These are phyloP conservation scores for Listronotus bonariensis DNA, from an alignment of 1,140 invertebrate genomes.

Conservation along the genomic window DNA sequence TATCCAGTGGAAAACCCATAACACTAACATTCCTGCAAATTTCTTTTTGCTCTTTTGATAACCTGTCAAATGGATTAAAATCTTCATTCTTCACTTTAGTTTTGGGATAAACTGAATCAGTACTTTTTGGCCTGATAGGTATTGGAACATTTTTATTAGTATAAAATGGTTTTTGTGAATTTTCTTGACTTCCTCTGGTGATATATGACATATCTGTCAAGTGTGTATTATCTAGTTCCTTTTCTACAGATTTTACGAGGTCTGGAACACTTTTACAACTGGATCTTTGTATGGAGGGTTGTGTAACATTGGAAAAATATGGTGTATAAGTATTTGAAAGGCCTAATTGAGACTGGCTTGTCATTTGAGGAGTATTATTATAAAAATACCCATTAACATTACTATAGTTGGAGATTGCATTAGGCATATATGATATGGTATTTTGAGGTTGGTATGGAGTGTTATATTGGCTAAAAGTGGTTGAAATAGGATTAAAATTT, in stretches of 20 bases:
- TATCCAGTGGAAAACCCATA: constrained; percentile 84
- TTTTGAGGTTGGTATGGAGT: constrained; percentile 4
- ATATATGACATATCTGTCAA: constrained; percentile 49
- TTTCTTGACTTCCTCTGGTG: background rate
- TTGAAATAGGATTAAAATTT: constrained; percentile 3
- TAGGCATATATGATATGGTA: constrained; percentile 14
- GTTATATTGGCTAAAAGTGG: constrained; percentile 17
- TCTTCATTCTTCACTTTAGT: constrained; percentile 30
- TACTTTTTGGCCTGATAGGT: constrained; percentile 36
- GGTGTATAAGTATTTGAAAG: constrained; percentile 7
- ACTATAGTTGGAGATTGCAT: background rate
- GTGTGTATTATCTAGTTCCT: constrained; percentile 64
- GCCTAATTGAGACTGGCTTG: constrained; percentile 12
- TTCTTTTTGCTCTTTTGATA: constrained; percentile 65
- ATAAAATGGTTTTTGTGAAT: constrained; percentile 12
- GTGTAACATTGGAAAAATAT: constrained; percentile 20
- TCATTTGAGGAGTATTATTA: constrained; percentile 1
- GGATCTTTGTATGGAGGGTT: constrained; percentile 44
- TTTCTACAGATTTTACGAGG: constrained; percentile 73
- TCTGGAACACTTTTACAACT: constrained; percentile 68
- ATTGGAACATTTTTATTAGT: constrained; percentile 26
- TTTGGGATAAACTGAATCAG: constrained; percentile 39
- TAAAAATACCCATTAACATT: constrained; percentile 20
- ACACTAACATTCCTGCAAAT: constrained; percentile 73
- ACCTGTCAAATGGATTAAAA: constrained; percentile 60